These are phyloP conservation scores for Eumerus sabulonum DNA, from an alignment of 2,888 invertebrate species.

Conservation along the genomic window DNA sequence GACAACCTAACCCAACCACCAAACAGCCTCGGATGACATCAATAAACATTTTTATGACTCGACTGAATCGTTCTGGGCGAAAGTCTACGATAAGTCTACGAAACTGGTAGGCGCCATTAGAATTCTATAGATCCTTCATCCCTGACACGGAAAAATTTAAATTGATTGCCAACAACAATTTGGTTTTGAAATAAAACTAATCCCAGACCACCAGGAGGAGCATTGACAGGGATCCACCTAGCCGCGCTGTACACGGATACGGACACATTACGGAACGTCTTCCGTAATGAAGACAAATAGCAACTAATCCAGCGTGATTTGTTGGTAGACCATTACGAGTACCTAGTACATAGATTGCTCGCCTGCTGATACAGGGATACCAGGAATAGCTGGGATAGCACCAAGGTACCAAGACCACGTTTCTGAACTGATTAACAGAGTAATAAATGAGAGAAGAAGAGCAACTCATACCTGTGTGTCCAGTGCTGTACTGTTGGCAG, in stretches of 20 bases:
- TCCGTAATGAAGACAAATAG: constrained; percentile 59
- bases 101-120: constrained; percentile 25
- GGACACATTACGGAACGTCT: too few species aligned
- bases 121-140: constrained; percentile 9
- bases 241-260: too few species aligned
- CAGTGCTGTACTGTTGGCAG: constrained; percentile 47
- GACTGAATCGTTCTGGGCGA: neutral
- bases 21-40: too few species aligned
- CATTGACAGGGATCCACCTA: constrained; percentile 8
- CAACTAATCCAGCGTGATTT: constrained; percentile 37
- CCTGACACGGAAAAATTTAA: constrained; percentile 23
- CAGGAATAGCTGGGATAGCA: too few species aligned
- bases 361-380: too few species aligned
- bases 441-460: neutral
- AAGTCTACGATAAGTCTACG: constrained; percentile 1
- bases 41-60: constrained; percentile 33
- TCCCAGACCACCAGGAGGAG: neutral
- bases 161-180: constrained; percentile 39
- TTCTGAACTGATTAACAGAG: neutral
- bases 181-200: constrained; percentile 11
- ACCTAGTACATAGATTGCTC: too few species aligned
- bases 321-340: neutral
- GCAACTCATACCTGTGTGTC: constrained; percentile 72
- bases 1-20: too few species aligned
- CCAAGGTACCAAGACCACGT: too few species aligned